Evolutionary conservation across 23 tunicate species (phyloP).

Genomic region (Trididemnum miniatum): DNA sequence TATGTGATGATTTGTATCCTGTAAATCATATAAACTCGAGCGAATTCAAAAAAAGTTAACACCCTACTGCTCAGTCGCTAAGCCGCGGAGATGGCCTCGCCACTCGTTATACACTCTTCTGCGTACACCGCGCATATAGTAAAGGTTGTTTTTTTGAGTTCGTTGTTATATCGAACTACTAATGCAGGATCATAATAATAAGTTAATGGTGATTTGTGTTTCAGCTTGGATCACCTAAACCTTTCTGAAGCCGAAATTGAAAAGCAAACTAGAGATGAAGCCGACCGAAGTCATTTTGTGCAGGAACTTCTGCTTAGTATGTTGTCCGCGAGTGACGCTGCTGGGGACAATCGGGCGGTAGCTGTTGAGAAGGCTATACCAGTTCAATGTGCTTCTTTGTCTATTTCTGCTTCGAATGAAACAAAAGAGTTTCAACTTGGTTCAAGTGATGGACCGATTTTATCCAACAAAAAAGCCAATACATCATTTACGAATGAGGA

Average conservation of each 20-base stretch:
- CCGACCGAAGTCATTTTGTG: conserved; percentile 57
- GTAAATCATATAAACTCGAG: too few relatives aligned
- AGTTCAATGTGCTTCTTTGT: conserved; percentile 41
- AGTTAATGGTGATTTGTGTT: too few relatives aligned
- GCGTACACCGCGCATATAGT: too few relatives aligned
- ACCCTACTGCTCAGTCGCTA: too few relatives aligned
- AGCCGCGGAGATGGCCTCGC: too few relatives aligned
- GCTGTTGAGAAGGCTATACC: conserved; percentile 47
- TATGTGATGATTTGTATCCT: too few relatives aligned
- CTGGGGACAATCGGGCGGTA: background rate
- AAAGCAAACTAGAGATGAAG: conserved; percentile 38
- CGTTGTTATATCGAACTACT: too few relatives aligned
- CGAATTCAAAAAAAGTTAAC: too few relatives aligned
- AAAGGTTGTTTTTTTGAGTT: too few relatives aligned
- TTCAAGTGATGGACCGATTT: background rate
- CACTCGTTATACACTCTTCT: too few relatives aligned
- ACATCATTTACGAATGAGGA: background rate
- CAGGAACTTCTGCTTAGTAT: conserved; percentile 62
- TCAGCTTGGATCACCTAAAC: conserved; percentile 49
- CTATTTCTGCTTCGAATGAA: conserved; percentile 27
- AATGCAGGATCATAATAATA: too few relatives aligned
- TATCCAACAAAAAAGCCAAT: background rate
- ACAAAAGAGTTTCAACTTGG: background rate
- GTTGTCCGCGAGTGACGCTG: conserved; percentile 17
- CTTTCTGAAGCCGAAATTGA: conserved; percentile 39